These are phyloP conservation scores for Sarcophaga rosellei DNA, from an alignment of 2,888 invertebrate genomes.

Conservation along the genomic window DNA sequence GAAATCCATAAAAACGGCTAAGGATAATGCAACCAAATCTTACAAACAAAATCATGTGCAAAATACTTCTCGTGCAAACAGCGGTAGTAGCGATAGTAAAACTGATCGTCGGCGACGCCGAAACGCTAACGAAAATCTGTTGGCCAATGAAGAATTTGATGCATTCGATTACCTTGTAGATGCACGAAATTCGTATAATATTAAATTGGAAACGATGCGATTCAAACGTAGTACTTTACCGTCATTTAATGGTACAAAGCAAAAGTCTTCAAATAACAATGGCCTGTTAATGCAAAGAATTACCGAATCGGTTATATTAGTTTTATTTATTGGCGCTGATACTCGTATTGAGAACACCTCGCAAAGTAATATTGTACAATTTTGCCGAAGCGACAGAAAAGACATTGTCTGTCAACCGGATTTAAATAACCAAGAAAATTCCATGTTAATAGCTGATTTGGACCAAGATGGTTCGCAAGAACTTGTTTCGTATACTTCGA, in stretches of 20 bases:
- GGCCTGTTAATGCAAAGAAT: conserved; percentile 82
- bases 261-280: conserved; percentile 68
- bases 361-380: conserved; percentile 88
- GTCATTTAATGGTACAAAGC: conserved; percentile 71
- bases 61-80: conserved; percentile 21
- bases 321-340: conserved; percentile 89
- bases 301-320: conserved; percentile 88
- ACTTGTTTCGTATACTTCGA: conserved; percentile 88
- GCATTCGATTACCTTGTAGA: conserved; percentile 76
- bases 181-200: conserved; percentile 75
- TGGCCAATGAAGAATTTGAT: conserved; percentile 73
- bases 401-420: conserved; percentile 87
- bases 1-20: conserved; percentile 69
- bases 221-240: conserved; percentile 68
- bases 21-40: conserved; percentile 71
- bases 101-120: conserved; percentile 61
- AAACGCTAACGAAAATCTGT: conserved; percentile 68
- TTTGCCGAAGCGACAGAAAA: conserved; percentile 83
- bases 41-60: conserved; percentile 65
- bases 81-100: conserved; percentile 9
- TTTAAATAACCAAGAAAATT: conserved; percentile 87
- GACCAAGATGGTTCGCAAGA: conserved; percentile 90
- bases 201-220: conserved; percentile 72
- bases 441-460: conserved; percentile 88
- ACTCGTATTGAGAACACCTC: conserved; percentile 90